A percentile compares a stretch with the other conserved stretches of the same genome.
Evolutionary conservation across 1,140 invertebrate species (phyloP).

Genomic region (Hycleus phaleratus): DNA sequence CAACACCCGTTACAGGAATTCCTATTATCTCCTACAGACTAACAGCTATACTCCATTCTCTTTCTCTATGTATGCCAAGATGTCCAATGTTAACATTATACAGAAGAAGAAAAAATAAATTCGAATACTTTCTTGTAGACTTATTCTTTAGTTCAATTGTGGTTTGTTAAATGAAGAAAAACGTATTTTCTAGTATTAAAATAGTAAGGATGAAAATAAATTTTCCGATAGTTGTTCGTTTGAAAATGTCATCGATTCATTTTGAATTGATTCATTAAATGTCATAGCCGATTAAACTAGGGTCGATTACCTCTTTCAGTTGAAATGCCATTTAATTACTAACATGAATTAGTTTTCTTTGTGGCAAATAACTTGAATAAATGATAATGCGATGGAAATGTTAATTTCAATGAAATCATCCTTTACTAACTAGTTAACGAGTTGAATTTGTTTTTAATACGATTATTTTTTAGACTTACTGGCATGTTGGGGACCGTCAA

Average conservation of each 20-base stretch:
- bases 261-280: constrained; percentile 14
- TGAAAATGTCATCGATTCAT: too few relatives aligned
- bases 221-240: too few relatives aligned
- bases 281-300: constrained; percentile 14
- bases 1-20: constrained; percentile 13
- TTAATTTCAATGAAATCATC: too few relatives aligned
- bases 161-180: too few relatives aligned
- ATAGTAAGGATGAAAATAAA: too few relatives aligned
- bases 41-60: constrained; percentile 10
- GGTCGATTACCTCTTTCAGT: constrained; percentile 9
- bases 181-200: too few relatives aligned
- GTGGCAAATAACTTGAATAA: not conserved
- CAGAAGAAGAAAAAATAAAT: constrained; percentile 4
- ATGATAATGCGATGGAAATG: too few relatives aligned
- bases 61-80: constrained; percentile 2
- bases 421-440: too few relatives aligned
- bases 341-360: constrained; percentile 5
- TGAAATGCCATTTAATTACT: constrained; percentile 12
- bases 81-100: constrained; percentile 12
- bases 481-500: constrained; percentile 5
- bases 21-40: constrained; percentile 11
- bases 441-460: too few relatives aligned
- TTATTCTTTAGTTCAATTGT: too few relatives aligned
- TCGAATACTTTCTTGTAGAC: not conserved
- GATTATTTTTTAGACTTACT: not conserved